These are phyloP conservation scores for Axinella damicornis DNA, from an alignment of 37 sponge, comb jelly and placozoan species.

Conservation along the genomic window DNA sequence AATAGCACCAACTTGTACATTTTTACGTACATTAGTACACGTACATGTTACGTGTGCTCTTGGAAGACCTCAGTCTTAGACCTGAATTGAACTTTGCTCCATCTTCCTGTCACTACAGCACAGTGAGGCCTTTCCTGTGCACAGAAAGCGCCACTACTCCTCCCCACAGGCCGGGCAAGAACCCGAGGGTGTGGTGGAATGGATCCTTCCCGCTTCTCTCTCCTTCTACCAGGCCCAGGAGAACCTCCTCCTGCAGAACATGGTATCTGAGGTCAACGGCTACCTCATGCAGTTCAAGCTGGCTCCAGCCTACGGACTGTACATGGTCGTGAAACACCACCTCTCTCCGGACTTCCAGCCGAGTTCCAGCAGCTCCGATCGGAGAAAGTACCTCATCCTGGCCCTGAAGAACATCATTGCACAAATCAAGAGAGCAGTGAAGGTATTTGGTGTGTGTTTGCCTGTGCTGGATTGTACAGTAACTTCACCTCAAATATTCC, in stretches of 20 bases:
- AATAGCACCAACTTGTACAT: no score
- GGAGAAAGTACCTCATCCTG: slow-evolving; percentile 49
- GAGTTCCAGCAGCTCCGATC: slow-evolving; percentile 15
- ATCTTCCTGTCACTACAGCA: no score
- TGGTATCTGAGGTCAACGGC: slow-evolving; percentile 56
- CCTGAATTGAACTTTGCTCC: no score
- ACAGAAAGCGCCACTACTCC: slow-evolving; percentile 12
- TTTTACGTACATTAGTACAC: no score
- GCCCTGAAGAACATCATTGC: slow-evolving; percentile 61
- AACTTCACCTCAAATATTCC: no score
- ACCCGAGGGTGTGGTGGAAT: background rate
- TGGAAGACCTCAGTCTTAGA: no score
- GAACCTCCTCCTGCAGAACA: slow-evolving; percentile 34
- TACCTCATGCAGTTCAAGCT: slow-evolving; percentile 68
- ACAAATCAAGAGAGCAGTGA: slow-evolving; percentile 65
- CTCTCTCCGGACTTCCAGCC: slow-evolving; percentile 52
- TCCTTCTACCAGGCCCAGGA: slow-evolving; percentile 60
- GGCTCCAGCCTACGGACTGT: slow-evolving; percentile 82
- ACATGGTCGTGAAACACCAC: slow-evolving; percentile 68
- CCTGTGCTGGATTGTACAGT: no score
- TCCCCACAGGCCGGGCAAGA: slow-evolving; percentile 6
- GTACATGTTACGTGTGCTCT: no score
- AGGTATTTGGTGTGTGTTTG: slow-evolving; percentile 21
- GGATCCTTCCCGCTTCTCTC: slow-evolving; percentile 58
- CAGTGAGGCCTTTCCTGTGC: background rate